Base-by-base conservation (phyloP, 2,888 invertebrate genomes). In the Anthoptus insignis region DNA sequence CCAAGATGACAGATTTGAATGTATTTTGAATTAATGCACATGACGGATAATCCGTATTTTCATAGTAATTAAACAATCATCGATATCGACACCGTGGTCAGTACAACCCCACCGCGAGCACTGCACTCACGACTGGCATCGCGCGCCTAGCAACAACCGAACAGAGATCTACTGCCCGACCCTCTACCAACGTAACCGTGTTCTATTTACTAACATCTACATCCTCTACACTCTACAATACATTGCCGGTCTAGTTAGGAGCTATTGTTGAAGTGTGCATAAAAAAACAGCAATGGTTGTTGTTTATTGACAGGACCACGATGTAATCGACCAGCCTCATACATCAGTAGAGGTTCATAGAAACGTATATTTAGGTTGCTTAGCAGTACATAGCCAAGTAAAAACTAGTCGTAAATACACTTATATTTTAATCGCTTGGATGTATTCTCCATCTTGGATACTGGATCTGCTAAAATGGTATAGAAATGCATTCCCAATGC, bases 81-180 rank as follows among this genome's bases (percentile, higher is more conserved):
- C 21, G 27, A 50, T 67, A 72, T 72, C 75, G 75, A 77, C 70
- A 76, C 72, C 72, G 71, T 70, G 63, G 63, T 54, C 9, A 29
- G 9, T 9, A 60, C 88, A 74, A 65, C 86, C 75, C 86, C 86
- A 82, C 42, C 65, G 70, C 81, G 89, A 86, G 76, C 89, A 88
- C 80, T 89, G 87, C 88, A 88, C 89, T 82, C 89, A 85, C 89
- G 86, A 89, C 89, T 27, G 79, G 69, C 70, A 77, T 24, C 60
- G 13, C 75, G 80, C 79, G 86, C 87, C 77, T 91, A 87, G 91
- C 89, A 91, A 91, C 91, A 71, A 77, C 87, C 87, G 89, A 89
- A 88, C 84, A 86, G 83, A 86, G 84, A 90, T 89, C 84, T 85
- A 86, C 84, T 81, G 78, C 74, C 56, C 79, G 69, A 56, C 64